Evolutionary conservation across 2,113 vertebrate genomes (phyloP).

Genomic region (Mirounga angustirostris): DNA sequence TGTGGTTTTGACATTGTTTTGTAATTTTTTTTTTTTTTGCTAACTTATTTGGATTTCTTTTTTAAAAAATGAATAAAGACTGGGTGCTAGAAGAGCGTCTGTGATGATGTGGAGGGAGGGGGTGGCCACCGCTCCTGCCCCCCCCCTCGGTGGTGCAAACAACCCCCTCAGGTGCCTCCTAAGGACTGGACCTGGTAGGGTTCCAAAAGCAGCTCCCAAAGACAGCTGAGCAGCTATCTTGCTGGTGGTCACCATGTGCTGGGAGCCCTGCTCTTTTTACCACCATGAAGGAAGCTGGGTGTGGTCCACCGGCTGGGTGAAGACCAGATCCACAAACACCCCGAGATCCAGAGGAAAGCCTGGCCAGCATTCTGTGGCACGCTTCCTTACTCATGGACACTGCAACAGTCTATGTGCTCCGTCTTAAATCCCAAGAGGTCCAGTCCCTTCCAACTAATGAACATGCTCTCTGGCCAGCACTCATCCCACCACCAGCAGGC

Average conservation of each 20-base stretch:
- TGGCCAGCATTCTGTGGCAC: rapidly evolving
- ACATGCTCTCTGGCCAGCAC: not conserved
- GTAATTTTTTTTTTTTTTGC: conserved; percentile 87
- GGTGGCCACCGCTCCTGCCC: too few species aligned
- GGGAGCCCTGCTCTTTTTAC: not conserved
- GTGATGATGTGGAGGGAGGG: not conserved
- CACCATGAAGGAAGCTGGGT: too few species aligned
- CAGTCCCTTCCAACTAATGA: not conserved
- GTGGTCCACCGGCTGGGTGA: not conserved
- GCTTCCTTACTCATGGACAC: not conserved
- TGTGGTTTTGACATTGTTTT: conserved; percentile 93
- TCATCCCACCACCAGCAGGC: not conserved
- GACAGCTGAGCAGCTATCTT: not conserved
- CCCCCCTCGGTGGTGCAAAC: not conserved
- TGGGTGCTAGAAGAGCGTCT: conserved; percentile 91
- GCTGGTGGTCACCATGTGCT: not conserved
- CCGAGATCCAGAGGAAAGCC: rapidly evolving
- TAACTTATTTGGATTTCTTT: conserved; percentile 96
- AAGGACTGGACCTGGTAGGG: not conserved
- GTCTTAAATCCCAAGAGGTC: not conserved
- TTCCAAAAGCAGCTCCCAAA: not conserved
- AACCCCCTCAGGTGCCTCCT: not conserved
- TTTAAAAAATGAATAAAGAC: conserved; percentile 95
- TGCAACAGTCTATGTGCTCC: rapidly evolving
- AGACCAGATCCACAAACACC: not conserved